A percentile compares a stretch with the other conserved stretches of the same genome.
Evolutionary conservation across 2,888 invertebrate species (phyloP).

Genomic region (Melanostoma scalare): DNA sequence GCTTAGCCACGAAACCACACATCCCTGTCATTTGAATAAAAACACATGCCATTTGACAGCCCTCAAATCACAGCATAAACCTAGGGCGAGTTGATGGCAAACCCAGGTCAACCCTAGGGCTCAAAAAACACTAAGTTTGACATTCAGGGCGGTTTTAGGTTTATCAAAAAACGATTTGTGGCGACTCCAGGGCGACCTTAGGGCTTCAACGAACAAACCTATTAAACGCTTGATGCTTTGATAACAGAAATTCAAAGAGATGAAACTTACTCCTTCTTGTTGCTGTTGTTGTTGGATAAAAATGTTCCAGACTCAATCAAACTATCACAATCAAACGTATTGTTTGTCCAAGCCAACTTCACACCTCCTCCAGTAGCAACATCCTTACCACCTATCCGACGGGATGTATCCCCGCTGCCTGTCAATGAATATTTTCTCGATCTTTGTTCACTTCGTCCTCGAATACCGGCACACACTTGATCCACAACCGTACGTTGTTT

Average conservation of each 20-base stretch:
- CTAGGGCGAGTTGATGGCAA: no score
- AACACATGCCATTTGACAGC: no score
- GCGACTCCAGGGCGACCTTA: no score
- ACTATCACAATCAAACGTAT: slow-evolving; percentile 25
- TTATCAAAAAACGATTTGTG: no score
- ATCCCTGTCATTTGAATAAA: no score
- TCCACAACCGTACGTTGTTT: slow-evolving; percentile 59
- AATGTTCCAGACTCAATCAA: slow-evolving; percentile 39
- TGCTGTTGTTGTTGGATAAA: slow-evolving; percentile 3
- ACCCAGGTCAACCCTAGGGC: no score
- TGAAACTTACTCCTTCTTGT: slow-evolving; percentile 52
- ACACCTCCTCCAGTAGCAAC: slow-evolving; percentile 13
- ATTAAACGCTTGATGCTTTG: background rate
- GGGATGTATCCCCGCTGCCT: background rate
- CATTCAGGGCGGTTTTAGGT: no score
- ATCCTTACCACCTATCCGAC: slow-evolving; percentile 27
- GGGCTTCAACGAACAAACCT: no score
- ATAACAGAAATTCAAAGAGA: background rate
- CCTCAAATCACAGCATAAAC: no score
- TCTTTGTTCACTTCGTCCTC: slow-evolving; percentile 60
- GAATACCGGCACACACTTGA: slow-evolving; percentile 57
- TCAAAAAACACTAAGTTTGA: no score
- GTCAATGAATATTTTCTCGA: slow-evolving; percentile 39
- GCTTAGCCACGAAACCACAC: no score
- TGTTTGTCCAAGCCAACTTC: slow-evolving; percentile 54